Evolutionary conservation across 2,888 invertebrate genomes (phyloP).

Genomic region (Patella ulyssiponensis): DNA sequence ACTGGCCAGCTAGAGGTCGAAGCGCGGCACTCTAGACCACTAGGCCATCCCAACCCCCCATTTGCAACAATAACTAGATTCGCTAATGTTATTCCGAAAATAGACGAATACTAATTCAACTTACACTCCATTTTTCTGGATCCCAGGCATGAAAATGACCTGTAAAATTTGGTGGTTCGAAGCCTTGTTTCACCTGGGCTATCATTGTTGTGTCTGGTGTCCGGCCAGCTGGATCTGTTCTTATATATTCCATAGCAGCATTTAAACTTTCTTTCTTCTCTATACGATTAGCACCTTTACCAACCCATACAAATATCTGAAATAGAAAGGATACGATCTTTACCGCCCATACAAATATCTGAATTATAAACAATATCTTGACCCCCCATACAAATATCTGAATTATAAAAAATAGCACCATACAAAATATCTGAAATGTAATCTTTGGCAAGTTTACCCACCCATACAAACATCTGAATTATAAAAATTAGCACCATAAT

Average conservation of each 20-base stretch:
- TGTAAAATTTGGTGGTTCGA: constrained; percentile 83
- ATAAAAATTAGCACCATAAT: no score
- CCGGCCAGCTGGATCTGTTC: constrained; percentile 79
- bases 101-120: constrained; percentile 14
- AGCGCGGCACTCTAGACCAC: no score
- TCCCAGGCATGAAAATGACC: constrained; percentile 85
- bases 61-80: no score
- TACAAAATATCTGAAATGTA: no score
- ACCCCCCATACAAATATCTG: constrained; percentile 90
- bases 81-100: no score
- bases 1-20: no score
- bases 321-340: constrained; percentile 72
- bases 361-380: constrained; percentile 74
- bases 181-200: constrained; percentile 81
- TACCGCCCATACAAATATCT: constrained; percentile 87
- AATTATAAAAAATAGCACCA: background rate
- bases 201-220: constrained; percentile 80
- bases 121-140: constrained; percentile 54
- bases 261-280: constrained; percentile 79
- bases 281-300: constrained; percentile 79
- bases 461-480: no score
- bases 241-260: constrained; percentile 80
- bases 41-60: no score
- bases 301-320: constrained; percentile 90
- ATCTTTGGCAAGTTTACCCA: no score